Conservation (phyloP, 2,113 vertebrate genomes). For the Misgurnus anguillicaudatus region DNA sequence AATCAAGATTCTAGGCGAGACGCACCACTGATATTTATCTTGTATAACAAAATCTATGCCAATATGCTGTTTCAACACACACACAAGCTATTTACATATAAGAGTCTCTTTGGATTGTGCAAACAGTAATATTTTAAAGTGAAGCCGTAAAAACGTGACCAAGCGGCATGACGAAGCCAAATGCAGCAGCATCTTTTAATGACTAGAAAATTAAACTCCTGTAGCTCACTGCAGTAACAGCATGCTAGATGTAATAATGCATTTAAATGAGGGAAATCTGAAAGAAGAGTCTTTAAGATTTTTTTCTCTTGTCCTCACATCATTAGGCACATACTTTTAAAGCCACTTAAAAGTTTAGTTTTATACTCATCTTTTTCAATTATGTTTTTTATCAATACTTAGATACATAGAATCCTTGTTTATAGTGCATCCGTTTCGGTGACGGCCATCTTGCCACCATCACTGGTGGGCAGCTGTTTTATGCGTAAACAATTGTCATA, state of each 20-base stretch:
- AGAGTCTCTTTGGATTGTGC: neutral
- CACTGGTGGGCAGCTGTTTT: too few species aligned
- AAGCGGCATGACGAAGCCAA: neutral
- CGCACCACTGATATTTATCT: neutral
- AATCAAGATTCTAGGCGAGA: constrained; percentile 14
- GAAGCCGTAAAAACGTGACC: neutral
- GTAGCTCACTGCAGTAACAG: neutral
- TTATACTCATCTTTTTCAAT: neutral
- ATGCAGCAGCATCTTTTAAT: constrained; percentile 3
- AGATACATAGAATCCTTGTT: too few species aligned
- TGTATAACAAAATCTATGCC: neutral
- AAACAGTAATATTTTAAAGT: neutral
- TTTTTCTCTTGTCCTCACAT: neutral
- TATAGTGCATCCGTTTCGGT: too few species aligned
- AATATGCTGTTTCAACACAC: neutral
- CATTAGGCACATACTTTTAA: constrained; percentile 1
- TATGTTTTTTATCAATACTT: too few species aligned
- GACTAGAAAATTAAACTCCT: neutral
- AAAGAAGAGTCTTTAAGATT: neutral
- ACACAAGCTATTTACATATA: neutral
- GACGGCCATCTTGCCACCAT: too few species aligned
- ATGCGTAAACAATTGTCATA: too few species aligned
- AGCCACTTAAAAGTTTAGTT: neutral
- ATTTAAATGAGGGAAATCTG: neutral
- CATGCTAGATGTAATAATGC: neutral